Percentiles rank a stretch among this genome's conserved stretches.
Evolutionary conservation across 1,140 invertebrate species (phyloP).

Genomic region (Drosophila ficusphila): DNA sequence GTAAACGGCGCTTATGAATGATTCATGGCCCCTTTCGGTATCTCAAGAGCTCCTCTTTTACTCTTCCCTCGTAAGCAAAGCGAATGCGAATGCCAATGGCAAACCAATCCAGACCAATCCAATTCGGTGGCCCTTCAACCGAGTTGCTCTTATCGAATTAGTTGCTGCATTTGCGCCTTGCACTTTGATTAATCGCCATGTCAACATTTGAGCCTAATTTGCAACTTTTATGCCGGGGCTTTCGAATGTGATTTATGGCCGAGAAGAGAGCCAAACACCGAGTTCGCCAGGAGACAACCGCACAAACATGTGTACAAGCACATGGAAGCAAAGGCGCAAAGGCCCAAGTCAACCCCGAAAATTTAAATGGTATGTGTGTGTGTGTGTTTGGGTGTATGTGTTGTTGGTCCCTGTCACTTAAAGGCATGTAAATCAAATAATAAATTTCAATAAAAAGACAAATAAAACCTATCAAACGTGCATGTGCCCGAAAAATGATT

Average conservation of each 20-base stretch:
- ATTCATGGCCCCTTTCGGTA: slow-evolving; percentile 34
- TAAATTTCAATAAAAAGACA: slow-evolving; percentile 73
- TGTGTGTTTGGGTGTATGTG: slow-evolving; percentile 11
- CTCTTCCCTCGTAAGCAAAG: not conserved
- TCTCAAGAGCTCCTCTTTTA: not conserved
- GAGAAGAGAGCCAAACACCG: slow-evolving; percentile 17
- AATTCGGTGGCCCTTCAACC: not conserved
- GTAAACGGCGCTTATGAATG: slow-evolving; percentile 54
- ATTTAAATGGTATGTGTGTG: slow-evolving; percentile 33
- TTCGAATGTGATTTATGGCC: slow-evolving; percentile 63
- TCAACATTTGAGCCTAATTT: slow-evolving; percentile 67
- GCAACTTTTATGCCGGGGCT: slow-evolving; percentile 61
- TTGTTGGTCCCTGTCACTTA: slow-evolving; percentile 34
- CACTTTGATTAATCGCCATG: slow-evolving; percentile 63
- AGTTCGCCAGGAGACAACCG: not conserved
- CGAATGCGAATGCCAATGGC: too few relatives aligned
- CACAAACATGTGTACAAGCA: not conserved
- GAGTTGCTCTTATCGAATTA: slow-evolving; percentile 47
- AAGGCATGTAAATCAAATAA: slow-evolving; percentile 65
- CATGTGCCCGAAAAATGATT: slow-evolving; percentile 27
- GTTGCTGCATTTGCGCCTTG: slow-evolving; percentile 61
- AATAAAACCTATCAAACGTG: slow-evolving; percentile 61
- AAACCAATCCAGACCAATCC: not conserved
- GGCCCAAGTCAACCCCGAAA: slow-evolving; percentile 22
- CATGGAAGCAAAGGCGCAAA: not conserved